Percentiles rank a stretch among this genome's conserved stretches.
phyloP scores from a whole-genome alignment of 1,140 invertebrate species.

The Chironomus striatipennis region DNA sequence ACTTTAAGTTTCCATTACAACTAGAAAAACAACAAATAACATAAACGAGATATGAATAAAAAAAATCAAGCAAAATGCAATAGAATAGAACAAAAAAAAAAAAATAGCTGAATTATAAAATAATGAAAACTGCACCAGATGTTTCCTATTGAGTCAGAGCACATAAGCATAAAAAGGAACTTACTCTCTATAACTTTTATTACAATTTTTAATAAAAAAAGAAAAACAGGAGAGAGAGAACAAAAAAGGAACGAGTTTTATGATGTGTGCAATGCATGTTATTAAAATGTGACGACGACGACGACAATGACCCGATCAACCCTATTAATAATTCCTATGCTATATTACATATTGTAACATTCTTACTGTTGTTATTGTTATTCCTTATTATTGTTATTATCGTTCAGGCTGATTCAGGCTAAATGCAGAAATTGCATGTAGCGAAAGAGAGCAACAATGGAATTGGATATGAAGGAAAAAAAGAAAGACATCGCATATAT shows the following conservation, averaged over 20 bases:
- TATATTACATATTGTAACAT: neutral
- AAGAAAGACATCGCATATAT: neutral
- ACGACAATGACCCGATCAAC: constrained; percentile 5
- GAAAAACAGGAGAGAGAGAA: neutral
- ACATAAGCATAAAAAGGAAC: too few species aligned
- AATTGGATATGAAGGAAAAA: neutral
- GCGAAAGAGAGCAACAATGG: constrained; percentile 1
- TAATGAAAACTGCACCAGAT: constrained; percentile 10
- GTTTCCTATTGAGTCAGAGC: neutral
- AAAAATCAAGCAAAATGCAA: too few species aligned
- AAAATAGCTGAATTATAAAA: neutral
- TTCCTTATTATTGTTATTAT: too few species aligned
- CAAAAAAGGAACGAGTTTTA: neutral
- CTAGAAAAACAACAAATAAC: too few species aligned
- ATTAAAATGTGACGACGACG: neutral
- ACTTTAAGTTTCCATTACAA: too few species aligned
- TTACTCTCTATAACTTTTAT: too few species aligned
- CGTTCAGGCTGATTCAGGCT: too few species aligned
- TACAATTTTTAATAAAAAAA: neutral
- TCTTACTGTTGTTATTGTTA: too few species aligned
- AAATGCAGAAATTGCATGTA: neutral
- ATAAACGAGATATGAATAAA: too few species aligned
- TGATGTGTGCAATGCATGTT: constrained; percentile 6
- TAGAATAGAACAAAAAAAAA: too few species aligned
- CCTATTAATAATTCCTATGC: neutral